Evolutionary conservation across 1,140 invertebrate genomes (phyloP), one percentile per base, ranked within the genome.

Genomic region (Pseudomyrmex pallidus): DNA sequence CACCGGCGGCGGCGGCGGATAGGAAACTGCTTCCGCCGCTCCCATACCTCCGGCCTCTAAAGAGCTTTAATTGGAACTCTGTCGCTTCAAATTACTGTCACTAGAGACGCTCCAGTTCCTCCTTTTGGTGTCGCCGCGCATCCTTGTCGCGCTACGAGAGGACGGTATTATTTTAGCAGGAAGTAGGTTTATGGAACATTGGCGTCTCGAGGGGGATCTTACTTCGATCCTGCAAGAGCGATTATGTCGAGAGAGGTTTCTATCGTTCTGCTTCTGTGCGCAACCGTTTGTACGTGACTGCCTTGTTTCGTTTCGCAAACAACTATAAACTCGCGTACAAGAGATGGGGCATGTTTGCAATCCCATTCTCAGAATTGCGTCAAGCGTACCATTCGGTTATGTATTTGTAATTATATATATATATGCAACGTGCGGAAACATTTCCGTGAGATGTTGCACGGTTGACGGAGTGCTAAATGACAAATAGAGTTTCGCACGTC

Each of bases 21-120:
- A 48, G 78, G 52, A 82, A 82, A 57, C 77, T 68, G 20, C 54
- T 64, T 12, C 64, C 70, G 77, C 80, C 77, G 54, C 57, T 76
- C 67, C 52, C 86, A 84, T n/a, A 77, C 80, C 83, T 70, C 76
- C 66, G 63, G 61, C 35, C 59, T 86, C 73, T 86, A 91, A 90
- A 90, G 90, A 91, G 88, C 89, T 90, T 90, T 89, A 92, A 92
- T 92, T 91, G 90, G 87, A 91, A 90, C 87, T 85, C 88, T 89
- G 91, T 91, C 91, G 87, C 87, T 88, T 90, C 89, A 70, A 91
- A 92, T 91, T 90, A 92, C 87, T 89, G 90, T 92, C 89, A 87
- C 88, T 82, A 67, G 85, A 89, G 87, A 92, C 82, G 87, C 87
- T 91, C 90, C 85, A 87, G 86, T 92, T 91, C 86, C 85, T 87